Percentiles rank a stretch among this genome's conserved stretches.
Conservation (phyloP, 2,888 invertebrate species). For the Apodemia mormo region DNA sequence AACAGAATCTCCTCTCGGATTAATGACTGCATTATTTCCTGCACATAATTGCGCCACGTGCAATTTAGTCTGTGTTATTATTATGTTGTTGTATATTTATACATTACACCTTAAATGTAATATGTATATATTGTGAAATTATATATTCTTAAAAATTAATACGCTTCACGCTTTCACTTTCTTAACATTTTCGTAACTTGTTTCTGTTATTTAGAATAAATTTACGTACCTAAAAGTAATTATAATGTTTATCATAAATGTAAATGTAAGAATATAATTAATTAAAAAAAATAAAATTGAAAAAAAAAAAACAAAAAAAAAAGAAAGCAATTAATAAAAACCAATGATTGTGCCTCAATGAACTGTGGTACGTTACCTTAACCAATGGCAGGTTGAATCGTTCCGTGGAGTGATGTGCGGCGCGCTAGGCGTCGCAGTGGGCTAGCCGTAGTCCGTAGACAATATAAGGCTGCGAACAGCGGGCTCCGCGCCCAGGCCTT, state of each 20-base stretch:
- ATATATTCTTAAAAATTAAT: slow-evolving; percentile 78
- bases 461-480: slow-evolving; percentile 66
- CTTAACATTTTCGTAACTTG: slow-evolving; percentile 78
- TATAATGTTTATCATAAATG: slow-evolving; percentile 76
- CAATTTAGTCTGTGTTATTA: slow-evolving; percentile 81
- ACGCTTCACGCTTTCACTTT: slow-evolving; percentile 80
- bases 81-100: slow-evolving; percentile 81
- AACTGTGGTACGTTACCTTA: slow-evolving; percentile 82
- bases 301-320: slow-evolving; percentile 50
- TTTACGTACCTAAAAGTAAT: slow-evolving; percentile 81
- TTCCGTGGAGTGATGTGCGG: slow-evolving; percentile 70
- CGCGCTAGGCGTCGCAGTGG: slow-evolving; percentile 60
- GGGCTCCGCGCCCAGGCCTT: slow-evolving; percentile 69
- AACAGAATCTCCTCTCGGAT: slow-evolving; percentile 78
- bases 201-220: slow-evolving; percentile 82
- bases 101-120: slow-evolving; percentile 75
- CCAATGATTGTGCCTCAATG: slow-evolving; percentile 82
- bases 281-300: slow-evolving; percentile 51
- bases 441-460: slow-evolving; percentile 53
- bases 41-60: slow-evolving; percentile 78
- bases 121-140: slow-evolving; percentile 80
- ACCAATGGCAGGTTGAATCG: slow-evolving; percentile 76
- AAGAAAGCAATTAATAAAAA: slow-evolving; percentile 77
- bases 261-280: slow-evolving; percentile 42
- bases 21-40: slow-evolving; percentile 77